A percentile compares a stretch with the other conserved stretches of the same genome.
These are phyloP conservation scores for Hylomyscus alleni DNA, from an alignment of 2,797 vertebrate genomes.

Conservation along the genomic window DNA sequence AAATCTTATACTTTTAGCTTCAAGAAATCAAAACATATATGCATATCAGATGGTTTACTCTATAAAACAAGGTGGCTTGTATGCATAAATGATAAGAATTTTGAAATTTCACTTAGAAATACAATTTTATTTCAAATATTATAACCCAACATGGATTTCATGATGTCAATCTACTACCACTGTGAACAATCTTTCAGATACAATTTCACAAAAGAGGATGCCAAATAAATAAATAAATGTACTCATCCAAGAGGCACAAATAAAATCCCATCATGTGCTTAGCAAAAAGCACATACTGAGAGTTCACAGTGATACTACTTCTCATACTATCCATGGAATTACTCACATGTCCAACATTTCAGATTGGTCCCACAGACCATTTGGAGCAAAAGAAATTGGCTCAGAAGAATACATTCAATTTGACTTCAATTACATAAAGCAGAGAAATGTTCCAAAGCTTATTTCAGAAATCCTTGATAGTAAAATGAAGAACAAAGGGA, in stretches of 20 bases:
- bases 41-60: neutral
- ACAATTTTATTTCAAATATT: slow-evolving; percentile 35
- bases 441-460: neutral
- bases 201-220: neutral
- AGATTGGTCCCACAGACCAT: neutral
- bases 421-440: neutral
- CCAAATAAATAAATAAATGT: neutral
- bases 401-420: neutral
- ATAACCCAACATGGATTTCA: neutral
- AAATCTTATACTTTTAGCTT: neutral
- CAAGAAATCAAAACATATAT: neutral
- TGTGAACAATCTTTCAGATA: neutral
- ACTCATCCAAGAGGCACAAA: neutral
- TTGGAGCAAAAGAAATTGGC: neutral
- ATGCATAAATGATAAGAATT: neutral
- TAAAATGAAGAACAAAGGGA: neutral
- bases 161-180: slow-evolving; percentile 1
- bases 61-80: neutral
- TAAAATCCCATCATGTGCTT: neutral
- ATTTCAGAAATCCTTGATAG: neutral
- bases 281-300: neutral
- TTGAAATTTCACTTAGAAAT: slow-evolving; percentile 27
- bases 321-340: neutral
- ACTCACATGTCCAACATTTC: neutral
- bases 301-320: neutral